Percentiles rank a stretch among this genome's conserved stretches.
phyloP scores from a whole-genome alignment of 2,888 invertebrate genomes.

The Acronicta psi region DNA sequence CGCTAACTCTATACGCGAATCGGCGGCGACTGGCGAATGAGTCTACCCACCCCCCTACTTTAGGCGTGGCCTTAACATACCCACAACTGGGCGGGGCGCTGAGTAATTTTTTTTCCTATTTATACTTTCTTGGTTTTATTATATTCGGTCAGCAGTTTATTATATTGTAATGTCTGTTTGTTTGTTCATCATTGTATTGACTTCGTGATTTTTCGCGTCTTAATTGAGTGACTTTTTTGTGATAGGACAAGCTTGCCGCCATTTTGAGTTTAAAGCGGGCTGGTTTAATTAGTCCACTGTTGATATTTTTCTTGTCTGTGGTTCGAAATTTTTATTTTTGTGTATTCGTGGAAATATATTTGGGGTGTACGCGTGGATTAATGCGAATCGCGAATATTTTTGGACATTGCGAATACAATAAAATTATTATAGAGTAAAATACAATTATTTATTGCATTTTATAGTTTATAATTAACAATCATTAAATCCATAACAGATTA shows the following conservation, averaged over 20 bases:
- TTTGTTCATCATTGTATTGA: slow-evolving; percentile 73
- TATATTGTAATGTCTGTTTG: slow-evolving; percentile 84
- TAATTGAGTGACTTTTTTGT: slow-evolving; percentile 68
- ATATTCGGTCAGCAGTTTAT: slow-evolving; percentile 77
- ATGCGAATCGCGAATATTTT: neutral
- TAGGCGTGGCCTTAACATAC: slow-evolving; percentile 72
- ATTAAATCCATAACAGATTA: too few relatives aligned
- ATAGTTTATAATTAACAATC: too few relatives aligned
- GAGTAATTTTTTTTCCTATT: slow-evolving; percentile 70
- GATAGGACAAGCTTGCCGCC: slow-evolving; percentile 51
- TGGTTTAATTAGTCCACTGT: slow-evolving; percentile 46
- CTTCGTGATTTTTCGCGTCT: slow-evolving; percentile 68
- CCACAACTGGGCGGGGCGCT: slow-evolving; percentile 69
- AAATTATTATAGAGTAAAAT: slow-evolving; percentile 9
- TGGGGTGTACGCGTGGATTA: slow-evolving; percentile 4
- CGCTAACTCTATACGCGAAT: slow-evolving; percentile 80
- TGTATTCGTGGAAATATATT: slow-evolving; percentile 30
- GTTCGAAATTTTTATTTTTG: slow-evolving; percentile 32
- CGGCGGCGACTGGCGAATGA: slow-evolving; percentile 79
- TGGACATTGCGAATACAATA: neutral
- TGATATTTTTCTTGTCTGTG: slow-evolving; percentile 34
- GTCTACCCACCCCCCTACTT: slow-evolving; percentile 65
- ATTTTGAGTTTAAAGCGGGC: slow-evolving; percentile 50
- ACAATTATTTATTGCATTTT: slow-evolving; percentile 7
- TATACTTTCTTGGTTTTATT: slow-evolving; percentile 75